phyloP scores from a whole-genome alignment of 2,113 vertebrate species.

The Silurus meridionalis region DNA sequence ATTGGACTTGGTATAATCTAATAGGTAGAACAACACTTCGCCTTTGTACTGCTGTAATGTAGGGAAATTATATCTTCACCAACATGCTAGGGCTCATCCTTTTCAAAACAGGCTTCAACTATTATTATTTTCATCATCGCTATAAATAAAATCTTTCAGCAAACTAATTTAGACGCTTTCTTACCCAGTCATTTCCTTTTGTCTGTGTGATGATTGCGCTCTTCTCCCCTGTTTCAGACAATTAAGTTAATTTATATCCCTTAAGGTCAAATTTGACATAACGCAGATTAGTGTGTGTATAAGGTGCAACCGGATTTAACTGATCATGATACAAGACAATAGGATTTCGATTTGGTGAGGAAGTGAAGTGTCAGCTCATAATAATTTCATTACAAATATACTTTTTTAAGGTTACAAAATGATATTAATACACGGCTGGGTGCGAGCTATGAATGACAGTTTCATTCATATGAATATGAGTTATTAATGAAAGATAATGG shows the following conservation, averaged over 20 bases:
- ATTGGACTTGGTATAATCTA: not conserved
- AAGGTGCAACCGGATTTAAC: constrained; percentile 5
- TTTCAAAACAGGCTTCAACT: not conserved
- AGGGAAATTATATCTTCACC: constrained; percentile 1
- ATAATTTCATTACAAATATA: not conserved
- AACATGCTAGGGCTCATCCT: constrained; percentile 11
- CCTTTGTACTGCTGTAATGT: not conserved
- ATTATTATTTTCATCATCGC: constrained; percentile 1
- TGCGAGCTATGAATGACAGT: not conserved
- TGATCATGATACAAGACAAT: not conserved
- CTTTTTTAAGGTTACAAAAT: not conserved
- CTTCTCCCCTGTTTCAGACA: not conserved
- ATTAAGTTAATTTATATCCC: constrained; percentile 1
- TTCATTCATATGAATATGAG: not conserved
- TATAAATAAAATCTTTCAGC: constrained; percentile 16
- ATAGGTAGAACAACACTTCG: not conserved
- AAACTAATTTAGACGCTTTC: not conserved
- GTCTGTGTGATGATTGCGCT: constrained; percentile 16
- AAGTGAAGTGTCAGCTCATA: constrained; percentile 2
- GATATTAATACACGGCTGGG: not conserved
- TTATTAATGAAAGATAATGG: not conserved
- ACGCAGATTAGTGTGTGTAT: not conserved
- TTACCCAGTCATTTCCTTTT: not conserved
- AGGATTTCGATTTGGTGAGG: not conserved
- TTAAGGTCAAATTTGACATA: constrained; percentile 13